Conservation (phyloP, 2,888 invertebrate genomes). For the Nomada hirtipes region DNA sequence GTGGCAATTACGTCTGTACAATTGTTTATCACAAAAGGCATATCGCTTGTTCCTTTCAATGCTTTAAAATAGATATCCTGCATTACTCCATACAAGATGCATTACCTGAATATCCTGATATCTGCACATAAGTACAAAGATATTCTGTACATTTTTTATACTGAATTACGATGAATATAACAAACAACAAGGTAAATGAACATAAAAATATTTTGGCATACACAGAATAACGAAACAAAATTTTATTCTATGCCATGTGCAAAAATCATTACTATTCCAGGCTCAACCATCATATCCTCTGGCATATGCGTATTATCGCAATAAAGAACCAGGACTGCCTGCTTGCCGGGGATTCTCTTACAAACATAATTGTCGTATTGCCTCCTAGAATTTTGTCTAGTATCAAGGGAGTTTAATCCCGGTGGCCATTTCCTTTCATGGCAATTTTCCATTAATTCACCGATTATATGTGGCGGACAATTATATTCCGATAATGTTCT, state of each 20-base stretch:
- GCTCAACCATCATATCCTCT: constrained; percentile 98
- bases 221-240: constrained; percentile 5
- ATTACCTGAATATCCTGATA: constrained; percentile 47
- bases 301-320: constrained; percentile 98
- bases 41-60: constrained; percentile 48
- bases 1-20: constrained; percentile 70
- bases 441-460: constrained; percentile 98
- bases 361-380: constrained; percentile 98
- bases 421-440: constrained; percentile 98
- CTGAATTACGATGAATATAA: constrained; percentile 41
- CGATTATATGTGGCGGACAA: constrained; percentile 96
- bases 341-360: constrained; percentile 97
- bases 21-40: constrained; percentile 70
- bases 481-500: constrained; percentile 96
- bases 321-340: constrained; percentile 96
- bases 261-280: constrained; percentile 99
- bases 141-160: constrained; percentile 38
- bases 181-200: constrained; percentile 45
- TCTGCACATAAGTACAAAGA: constrained; percentile 47
- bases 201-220: constrained; percentile 38
- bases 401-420: constrained; percentile 96
- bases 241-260: constrained; percentile 96
- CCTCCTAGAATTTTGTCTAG: constrained; percentile 96
- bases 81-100: constrained; percentile 16
- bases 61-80: constrained; percentile 36